Evolutionary conservation across 1,140 invertebrate species (phyloP).

Genomic region (Drosophila arawakana): DNA sequence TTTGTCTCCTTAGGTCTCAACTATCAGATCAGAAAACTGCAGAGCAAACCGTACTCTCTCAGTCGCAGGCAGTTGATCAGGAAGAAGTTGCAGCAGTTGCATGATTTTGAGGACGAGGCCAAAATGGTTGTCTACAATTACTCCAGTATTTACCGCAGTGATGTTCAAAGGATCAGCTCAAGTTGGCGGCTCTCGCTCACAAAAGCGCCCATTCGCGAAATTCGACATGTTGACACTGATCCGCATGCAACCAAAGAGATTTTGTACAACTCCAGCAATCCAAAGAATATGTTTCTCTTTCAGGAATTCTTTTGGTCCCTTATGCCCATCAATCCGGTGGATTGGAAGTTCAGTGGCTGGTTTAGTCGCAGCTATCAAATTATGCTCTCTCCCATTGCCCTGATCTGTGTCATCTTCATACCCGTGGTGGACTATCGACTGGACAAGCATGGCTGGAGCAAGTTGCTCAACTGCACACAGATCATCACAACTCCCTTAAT

Average conservation of each 20-base stretch:
- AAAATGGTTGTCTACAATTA: conserved; percentile 19
- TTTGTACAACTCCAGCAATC: conserved; percentile 34
- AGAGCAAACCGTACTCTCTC: accelerated
- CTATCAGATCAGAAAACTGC: conserved; percentile 1
- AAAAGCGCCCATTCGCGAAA: background rate
- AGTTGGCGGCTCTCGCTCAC: background rate
- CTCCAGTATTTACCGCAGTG: too few relatives aligned
- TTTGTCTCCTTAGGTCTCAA: background rate
- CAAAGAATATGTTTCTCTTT: conserved; percentile 42
- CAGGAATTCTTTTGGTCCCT: conserved; percentile 32
- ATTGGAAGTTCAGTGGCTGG: conserved; percentile 24
- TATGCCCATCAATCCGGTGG: conserved; percentile 37
- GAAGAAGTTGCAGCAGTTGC: background rate
- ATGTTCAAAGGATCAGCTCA: background rate
- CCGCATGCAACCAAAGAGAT: conserved; percentile 19
- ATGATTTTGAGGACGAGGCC: conserved; percentile 30
- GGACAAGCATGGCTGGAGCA: conserved; percentile 65
- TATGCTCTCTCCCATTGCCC: conserved; percentile 26
- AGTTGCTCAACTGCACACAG: conserved; percentile 61
- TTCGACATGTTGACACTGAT: background rate
- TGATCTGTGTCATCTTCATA: conserved; percentile 21
- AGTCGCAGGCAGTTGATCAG: background rate
- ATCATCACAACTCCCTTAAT: conserved; percentile 52
- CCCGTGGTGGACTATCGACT: conserved; percentile 50
- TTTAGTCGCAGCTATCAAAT: conserved; percentile 22